Percentiles rank a stretch among this genome's conserved stretches.
phyloP scores from a whole-genome alignment of 1,140 invertebrate genomes.

The Penaeus vannamei region DNA sequence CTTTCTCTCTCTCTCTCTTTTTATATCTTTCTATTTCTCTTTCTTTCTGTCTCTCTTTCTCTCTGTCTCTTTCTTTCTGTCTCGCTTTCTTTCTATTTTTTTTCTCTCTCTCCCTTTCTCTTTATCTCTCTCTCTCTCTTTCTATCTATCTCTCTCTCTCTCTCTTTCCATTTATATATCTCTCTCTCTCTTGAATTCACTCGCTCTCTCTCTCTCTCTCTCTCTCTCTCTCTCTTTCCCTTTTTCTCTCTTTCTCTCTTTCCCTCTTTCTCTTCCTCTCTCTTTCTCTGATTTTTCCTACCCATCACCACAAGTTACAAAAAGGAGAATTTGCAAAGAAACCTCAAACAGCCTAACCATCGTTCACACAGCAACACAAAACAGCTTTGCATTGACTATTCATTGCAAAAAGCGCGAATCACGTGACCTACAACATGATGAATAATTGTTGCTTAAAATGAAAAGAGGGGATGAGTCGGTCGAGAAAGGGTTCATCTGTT shows the following conservation, averaged over 20 bases:
- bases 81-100: too few relatives aligned
- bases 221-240: not conserved
- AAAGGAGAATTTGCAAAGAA: not conserved
- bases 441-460: too few relatives aligned
- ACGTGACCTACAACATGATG: too few relatives aligned
- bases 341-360: not conserved
- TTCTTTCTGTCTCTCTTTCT: not conserved
- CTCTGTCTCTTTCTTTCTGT: not conserved
- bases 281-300: not conserved
- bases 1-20: slow-evolving; percentile 1
- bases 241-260: too few relatives aligned
- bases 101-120: too few relatives aligned
- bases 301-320: not conserved
- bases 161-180: not conserved
- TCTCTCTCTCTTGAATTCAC: not conserved
- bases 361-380: too few relatives aligned
- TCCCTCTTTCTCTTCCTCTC: not conserved
- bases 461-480: too few relatives aligned
- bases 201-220: not conserved
- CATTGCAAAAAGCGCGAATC: too few relatives aligned
- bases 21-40: not conserved
- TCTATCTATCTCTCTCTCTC: not conserved
- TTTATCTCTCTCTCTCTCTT: not conserved
- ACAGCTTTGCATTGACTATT: too few relatives aligned
- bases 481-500: not conserved